Conservation (phyloP, 2,888 invertebrate genomes). For the Chrysina gloriosa region DNA sequence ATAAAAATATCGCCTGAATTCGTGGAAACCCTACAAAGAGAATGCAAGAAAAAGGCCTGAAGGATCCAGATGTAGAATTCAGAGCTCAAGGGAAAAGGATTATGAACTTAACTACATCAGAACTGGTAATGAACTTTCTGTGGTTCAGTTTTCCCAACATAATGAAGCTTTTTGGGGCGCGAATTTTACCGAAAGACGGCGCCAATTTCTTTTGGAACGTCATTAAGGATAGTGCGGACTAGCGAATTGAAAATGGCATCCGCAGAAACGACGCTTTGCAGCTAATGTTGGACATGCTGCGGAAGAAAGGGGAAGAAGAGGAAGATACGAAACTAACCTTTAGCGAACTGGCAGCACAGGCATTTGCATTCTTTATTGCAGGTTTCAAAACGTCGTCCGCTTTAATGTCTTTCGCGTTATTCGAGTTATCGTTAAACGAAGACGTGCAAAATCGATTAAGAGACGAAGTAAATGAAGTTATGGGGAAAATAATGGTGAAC, state of each 20-base stretch:
- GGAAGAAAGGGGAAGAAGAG: constrained; percentile 61
- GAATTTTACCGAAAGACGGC: constrained; percentile 50
- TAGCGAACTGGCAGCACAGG: constrained; percentile 65
- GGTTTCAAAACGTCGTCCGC: constrained; percentile 68
- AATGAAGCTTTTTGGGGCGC: constrained; percentile 47
- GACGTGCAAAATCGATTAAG: constrained; percentile 60
- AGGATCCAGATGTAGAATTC: constrained; percentile 68
- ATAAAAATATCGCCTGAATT: constrained; percentile 35
- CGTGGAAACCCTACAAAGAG: constrained; percentile 19
- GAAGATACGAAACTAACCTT: constrained; percentile 2
- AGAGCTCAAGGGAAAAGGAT: constrained; percentile 47
- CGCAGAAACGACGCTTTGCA: constrained; percentile 69
- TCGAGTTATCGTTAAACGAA: constrained; percentile 64
- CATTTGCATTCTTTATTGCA: constrained; percentile 65
- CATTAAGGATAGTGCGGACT: constrained; percentile 63
- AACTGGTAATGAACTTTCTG: constrained; percentile 9
- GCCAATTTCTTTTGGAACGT: constrained; percentile 64
- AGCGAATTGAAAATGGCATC: constrained; percentile 64
- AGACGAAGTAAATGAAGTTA: constrained; percentile 51
- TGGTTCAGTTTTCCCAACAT: constrained; percentile 46
- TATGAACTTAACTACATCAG: neutral
- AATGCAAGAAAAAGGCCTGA: constrained; percentile 68
- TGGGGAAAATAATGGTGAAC: constrained; percentile 58
- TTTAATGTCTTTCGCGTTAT: constrained; percentile 63
- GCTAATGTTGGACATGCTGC: constrained; percentile 66